phyloP scores from a whole-genome alignment of 2,113 vertebrate species.

The Mormyrus iriodes region DNA sequence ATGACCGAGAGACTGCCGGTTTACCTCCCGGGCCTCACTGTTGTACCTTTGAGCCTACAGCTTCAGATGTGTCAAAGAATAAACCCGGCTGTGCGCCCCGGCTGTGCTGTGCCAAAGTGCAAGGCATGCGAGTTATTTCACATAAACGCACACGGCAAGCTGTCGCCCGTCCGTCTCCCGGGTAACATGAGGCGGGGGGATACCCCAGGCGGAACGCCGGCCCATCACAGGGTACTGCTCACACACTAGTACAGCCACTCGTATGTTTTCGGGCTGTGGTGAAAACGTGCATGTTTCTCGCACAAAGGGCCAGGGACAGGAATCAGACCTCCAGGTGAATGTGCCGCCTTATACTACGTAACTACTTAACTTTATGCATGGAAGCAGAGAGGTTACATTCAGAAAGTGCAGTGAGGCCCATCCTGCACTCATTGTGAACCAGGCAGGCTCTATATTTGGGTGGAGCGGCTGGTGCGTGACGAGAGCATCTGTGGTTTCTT shows the following conservation, averaged over 20 bases:
- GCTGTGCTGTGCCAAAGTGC: not conserved
- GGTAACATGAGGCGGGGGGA: not conserved
- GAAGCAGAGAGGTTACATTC: not conserved
- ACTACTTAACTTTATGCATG: not conserved
- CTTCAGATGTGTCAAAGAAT: not conserved
- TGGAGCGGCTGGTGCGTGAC: not conserved
- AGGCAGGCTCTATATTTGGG: not conserved
- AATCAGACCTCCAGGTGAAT: not conserved
- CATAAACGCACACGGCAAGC: not conserved
- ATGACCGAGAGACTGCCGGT: not conserved
- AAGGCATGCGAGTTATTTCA: not conserved
- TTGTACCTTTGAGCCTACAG: not conserved
- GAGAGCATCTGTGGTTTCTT: not conserved
- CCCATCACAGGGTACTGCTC: not conserved
- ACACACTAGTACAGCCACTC: not conserved
- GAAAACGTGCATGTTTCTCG: not conserved
- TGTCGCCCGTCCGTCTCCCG: not conserved
- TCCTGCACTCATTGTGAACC: not conserved
- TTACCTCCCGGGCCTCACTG: not conserved
- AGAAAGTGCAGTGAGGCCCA: not conserved
- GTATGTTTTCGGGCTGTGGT: not conserved
- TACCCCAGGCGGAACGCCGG: not conserved
- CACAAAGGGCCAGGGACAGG: not conserved
- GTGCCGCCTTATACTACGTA: not conserved
- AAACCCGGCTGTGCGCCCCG: not conserved